Conservation (phyloP, 2,797 vertebrate species). For the Salmo trutta region DNA sequence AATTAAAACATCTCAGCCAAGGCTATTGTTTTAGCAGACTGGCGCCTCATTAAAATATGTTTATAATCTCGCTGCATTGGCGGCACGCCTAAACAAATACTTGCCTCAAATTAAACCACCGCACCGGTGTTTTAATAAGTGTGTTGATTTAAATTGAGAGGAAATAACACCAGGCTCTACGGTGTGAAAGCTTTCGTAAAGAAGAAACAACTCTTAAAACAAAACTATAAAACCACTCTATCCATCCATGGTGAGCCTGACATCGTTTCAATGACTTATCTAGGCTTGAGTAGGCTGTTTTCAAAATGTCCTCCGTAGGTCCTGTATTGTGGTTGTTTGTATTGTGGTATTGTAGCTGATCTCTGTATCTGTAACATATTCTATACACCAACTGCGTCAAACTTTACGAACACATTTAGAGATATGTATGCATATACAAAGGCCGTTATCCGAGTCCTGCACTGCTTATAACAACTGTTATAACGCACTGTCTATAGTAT, state of each 20-base stretch:
- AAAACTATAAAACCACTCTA: background rate
- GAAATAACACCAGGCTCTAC: slow-evolving; percentile 31
- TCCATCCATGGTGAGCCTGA: background rate
- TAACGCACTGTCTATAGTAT: background rate
- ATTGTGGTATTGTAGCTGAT: background rate
- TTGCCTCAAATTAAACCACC: slow-evolving; percentile 52
- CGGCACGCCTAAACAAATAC: slow-evolving; percentile 53
- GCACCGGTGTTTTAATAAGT: slow-evolving; percentile 43
- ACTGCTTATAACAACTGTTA: background rate
- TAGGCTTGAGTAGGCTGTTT: background rate
- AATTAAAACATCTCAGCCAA: slow-evolving; percentile 19
- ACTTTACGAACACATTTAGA: background rate
- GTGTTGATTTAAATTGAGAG: slow-evolving; percentile 45
- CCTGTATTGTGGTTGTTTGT: too few relatives aligned
- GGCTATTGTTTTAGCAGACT: slow-evolving; percentile 46
- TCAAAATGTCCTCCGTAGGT: background rate
- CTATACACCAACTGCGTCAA: background rate
- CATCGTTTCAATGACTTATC: background rate
- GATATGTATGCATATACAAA: background rate
- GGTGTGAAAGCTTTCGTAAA: slow-evolving; percentile 38
- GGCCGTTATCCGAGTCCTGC: background rate
- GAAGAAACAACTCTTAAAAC: slow-evolving; percentile 48
- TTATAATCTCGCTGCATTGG: slow-evolving; percentile 46
- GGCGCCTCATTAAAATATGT: slow-evolving; percentile 54
- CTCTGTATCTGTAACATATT: background rate